These are phyloP conservation scores for Exaiptasia diaphana DNA, from an alignment of 64 coral and sea anemone genomes.

Conservation along the genomic window DNA sequence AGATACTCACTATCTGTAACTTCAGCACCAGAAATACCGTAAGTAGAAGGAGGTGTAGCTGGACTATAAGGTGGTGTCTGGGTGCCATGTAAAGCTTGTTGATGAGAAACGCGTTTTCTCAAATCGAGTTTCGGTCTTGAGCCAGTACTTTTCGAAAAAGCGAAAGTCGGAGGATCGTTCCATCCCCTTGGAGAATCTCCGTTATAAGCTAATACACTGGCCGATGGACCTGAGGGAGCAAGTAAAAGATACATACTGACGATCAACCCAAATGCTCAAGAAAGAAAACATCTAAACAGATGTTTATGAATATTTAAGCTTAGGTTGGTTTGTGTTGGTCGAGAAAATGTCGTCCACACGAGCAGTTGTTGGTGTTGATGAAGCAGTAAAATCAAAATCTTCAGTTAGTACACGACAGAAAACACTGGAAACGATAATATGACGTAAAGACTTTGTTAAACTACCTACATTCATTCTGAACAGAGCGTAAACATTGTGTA, in stretches of 20 bases:
- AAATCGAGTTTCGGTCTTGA: slow-evolving; percentile 88
- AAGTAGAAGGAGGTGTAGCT: slow-evolving; percentile 14
- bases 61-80: slow-evolving; percentile 16
- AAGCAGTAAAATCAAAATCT: too few relatives aligned
- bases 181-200: slow-evolving; percentile 92
- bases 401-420: not conserved
- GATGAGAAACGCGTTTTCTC: slow-evolving; percentile 93
- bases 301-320: slow-evolving; percentile 22
- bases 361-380: too few relatives aligned
- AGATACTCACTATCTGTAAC: slow-evolving; percentile 3
- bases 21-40: not conserved
- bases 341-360: too few relatives aligned
- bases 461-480: not conserved
- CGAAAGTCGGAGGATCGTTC: slow-evolving; percentile 97
- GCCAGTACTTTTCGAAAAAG: slow-evolving; percentile 60
- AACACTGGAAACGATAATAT: not conserved
- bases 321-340: too few relatives aligned
- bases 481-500: slow-evolving; percentile 22
- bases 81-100: slow-evolving; percentile 85
- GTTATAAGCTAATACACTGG: slow-evolving; percentile 91
- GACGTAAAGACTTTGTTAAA: not conserved
- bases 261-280: not conserved
- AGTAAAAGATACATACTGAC: not conserved
- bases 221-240: slow-evolving; percentile 39
- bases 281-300: not conserved